Percentiles rank a stretch among this genome's conserved stretches.
phyloP scores from a whole-genome alignment of 2,888 invertebrate species.

The Agrochola lychnidis region DNA sequence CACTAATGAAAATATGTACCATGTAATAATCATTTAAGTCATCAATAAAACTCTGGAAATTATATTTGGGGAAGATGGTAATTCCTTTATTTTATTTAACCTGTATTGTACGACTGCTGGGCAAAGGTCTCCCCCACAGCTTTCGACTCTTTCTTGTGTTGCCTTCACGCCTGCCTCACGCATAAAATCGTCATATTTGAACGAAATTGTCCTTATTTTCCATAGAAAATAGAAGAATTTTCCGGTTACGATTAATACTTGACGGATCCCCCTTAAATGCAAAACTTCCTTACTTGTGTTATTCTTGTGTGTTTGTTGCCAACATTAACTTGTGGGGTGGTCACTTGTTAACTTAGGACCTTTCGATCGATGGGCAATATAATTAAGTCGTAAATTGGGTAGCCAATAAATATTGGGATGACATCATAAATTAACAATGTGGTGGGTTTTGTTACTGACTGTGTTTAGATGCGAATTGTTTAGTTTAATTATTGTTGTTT shows the following conservation, averaged over 20 bases:
- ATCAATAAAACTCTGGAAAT: neutral
- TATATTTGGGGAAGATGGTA: neutral
- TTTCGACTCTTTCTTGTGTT: neutral
- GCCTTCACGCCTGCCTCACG: neutral
- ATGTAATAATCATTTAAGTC: neutral
- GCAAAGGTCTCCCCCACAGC: neutral
- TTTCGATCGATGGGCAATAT: conserved; percentile 37
- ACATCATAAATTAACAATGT: conserved; percentile 47
- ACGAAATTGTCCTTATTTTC: neutral
- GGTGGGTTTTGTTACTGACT: conserved; percentile 10
- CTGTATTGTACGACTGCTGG: neutral
- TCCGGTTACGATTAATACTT: neutral
- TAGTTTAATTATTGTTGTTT: conserved; percentile 34
- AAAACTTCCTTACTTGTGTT: conserved; percentile 10
- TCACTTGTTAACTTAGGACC: conserved; percentile 53
- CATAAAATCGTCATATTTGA: neutral
- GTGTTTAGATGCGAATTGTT: conserved; percentile 27
- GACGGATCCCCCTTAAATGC: neutral
- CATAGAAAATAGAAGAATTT: too few relatives aligned
- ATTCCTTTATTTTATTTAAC: neutral
- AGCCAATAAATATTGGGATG: conserved; percentile 51
- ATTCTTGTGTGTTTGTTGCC: conserved; percentile 5
- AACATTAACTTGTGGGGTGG: conserved; percentile 16
- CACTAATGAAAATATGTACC: neutral
- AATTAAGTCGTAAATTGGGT: conserved; percentile 57